Conservation (phyloP, 2,797 vertebrate species). For the Ptychadena robeensis region DNA sequence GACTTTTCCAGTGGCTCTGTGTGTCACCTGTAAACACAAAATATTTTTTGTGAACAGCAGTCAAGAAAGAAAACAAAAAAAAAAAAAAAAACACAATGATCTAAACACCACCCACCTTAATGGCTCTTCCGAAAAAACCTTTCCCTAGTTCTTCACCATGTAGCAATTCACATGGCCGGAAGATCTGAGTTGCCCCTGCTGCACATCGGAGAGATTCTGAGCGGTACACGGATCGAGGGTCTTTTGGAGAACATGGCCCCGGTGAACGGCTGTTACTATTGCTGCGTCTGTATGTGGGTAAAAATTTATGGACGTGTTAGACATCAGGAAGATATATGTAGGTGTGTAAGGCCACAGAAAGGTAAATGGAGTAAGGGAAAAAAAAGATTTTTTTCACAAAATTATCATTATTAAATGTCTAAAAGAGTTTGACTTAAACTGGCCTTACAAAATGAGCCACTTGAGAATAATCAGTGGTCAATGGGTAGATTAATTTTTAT, state of each 20-base stretch:
- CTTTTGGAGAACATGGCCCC: conserved; percentile 87
- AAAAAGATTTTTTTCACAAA: neutral
- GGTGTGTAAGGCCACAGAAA: neutral
- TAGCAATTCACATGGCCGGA: conserved; percentile 90
- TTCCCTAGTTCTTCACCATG: conserved; percentile 91
- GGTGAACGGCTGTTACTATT: conserved; percentile 93
- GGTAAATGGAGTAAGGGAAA: neutral
- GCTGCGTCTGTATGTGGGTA: conserved; percentile 78
- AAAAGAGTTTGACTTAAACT: neutral
- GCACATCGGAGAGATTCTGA: conserved; percentile 89
- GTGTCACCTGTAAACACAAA: conserved; percentile 83
- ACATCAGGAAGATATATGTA: neutral
- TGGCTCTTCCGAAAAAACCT: conserved; percentile 93
- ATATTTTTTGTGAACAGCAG: neutral
- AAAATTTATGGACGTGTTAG: neutral
- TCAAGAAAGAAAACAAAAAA: neutral
- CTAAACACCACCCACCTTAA: conserved; percentile 81
- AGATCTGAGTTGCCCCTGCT: conserved; percentile 90
- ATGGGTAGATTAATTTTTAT: neutral
- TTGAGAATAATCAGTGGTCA: too few relatives aligned
- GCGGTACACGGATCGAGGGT: conserved; percentile 85
- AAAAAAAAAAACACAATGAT: neutral
- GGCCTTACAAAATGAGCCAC: neutral
- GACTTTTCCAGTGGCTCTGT: conserved; percentile 93
- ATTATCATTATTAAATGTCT: neutral